Evolutionary conservation across 2,797 vertebrate species (phyloP), one percentile per base, ranked within the genome.

Genomic region (Danio jaintianensis): DNA sequence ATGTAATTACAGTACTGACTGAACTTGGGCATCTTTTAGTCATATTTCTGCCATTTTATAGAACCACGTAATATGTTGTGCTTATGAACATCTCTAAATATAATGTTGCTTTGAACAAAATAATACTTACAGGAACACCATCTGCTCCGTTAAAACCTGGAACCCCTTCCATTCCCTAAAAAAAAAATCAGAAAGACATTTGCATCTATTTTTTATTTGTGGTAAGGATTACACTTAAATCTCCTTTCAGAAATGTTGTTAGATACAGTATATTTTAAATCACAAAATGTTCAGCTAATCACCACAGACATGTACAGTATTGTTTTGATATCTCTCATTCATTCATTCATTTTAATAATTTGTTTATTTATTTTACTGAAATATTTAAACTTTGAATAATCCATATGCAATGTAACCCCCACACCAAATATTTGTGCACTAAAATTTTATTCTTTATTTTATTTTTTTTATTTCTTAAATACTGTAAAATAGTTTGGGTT

Each of bases 121-220:
- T 67, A 6, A 69, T 7, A 96, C 97, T 96, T 92, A 99, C 98
- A 56, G 98, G 98, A 91, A 99, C 91, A 36, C 97, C 98, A 69
- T 99, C 92, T 4, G 86, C 93, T 82, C 98, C 98, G 0, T 95
- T 85, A 89, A 98, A 99, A 36, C 98, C 98, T 61, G 97, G 96
- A 82, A 97, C 92, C 0, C 98, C 98, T 66, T 93, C 94, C 90
- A 93, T 91, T 80, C 98, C 97, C 98, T 99, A 83, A 20, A 85
- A 53, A 81, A 20, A 70, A 4, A 53, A 22, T 61, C 40, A 36
- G 36, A 77, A 22, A 73, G 4, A 61, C 22, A 42, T 20, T 5
- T 48, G 12, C 36, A 47, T 40, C 16, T 53, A 42, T 43, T 43
- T 50, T 50, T 50, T 3, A 43, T 43, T n/a, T n/a, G n/a, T n/a